Evolutionary conservation across 2,888 invertebrate genomes (phyloP), one percentile per base, ranked within the genome.

Genomic region (Eurytoma adleriae): DNA sequence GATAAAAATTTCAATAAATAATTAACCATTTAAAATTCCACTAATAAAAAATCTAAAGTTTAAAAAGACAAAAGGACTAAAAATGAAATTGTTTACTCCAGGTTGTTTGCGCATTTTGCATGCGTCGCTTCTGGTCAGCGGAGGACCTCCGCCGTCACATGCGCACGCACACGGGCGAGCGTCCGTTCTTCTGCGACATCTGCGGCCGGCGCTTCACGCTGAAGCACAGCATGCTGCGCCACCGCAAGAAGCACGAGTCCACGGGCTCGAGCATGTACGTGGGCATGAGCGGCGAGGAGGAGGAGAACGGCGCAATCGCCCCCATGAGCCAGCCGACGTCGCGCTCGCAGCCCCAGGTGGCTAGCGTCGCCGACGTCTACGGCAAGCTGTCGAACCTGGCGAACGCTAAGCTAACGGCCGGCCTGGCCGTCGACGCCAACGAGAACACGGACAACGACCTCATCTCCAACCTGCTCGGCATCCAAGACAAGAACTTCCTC

Each of bases 151-250:
- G 98, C 0, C 94, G 98, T 0, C 98, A 98, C 91, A 98, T 98
- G 97, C 92, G 97, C 24, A 98, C 97, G 0, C 98, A 98, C 90
- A 96, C 96, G 0, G 97, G 97, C 0, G 98, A 98, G 88, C 92
- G 97, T 1, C 98, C 98, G 0, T 98, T 97, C 90, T 96, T 96
- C 80, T 98, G 98, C 89, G 96, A 97, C 90, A 94, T 97, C 62
- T 98, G 98, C 90, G 92, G 95, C 56, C 93, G 97, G 7, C 94
- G 96, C 83, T 98, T 98, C 91, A 98, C 98, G 0, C 92, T 98
- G 67, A 98, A 98, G 88, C 98, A 98, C 92, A 97, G 97, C 91
- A 98, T 98, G 98, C 92, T 98, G 84, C 94, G 98, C 0, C 98
- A 98, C 89, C 93, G 97, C 85, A 97, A 97, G 92, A 98, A 97